Percentiles rank a stretch among this genome's conserved stretches.
phyloP scores from a whole-genome alignment of 2,113 vertebrate species.

The Marcusenius ussheri region DNA sequence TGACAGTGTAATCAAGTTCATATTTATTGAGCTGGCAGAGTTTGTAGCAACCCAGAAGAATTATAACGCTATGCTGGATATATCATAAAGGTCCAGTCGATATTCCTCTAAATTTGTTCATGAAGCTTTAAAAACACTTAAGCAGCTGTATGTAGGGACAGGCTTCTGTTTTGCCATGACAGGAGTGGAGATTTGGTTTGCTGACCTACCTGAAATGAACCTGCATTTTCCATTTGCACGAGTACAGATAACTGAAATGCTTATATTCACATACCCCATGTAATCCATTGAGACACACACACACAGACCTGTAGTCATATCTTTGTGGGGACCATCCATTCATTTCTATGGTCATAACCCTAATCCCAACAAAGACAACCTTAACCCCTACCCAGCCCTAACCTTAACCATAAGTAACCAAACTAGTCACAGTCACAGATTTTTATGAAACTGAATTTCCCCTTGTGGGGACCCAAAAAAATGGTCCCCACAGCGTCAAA shows the following conservation, averaged over 20 bases:
- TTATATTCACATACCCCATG: background rate
- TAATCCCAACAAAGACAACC: no score
- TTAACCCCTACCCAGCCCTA: no score
- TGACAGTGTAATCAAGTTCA: constrained; percentile 63
- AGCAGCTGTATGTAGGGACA: background rate
- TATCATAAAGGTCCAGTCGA: constrained; percentile 48
- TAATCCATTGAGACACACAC: background rate
- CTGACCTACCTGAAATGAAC: background rate
- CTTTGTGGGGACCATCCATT: background rate
- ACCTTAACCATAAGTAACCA: no score
- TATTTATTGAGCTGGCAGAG: constrained; percentile 57
- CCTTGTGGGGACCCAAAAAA: no score
- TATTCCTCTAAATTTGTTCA: constrained; percentile 52
- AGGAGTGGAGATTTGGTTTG: background rate
- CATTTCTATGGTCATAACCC: no score
- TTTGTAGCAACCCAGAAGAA: constrained; percentile 55
- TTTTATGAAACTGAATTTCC: no score
- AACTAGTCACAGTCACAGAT: no score
- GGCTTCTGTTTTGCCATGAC: background rate
- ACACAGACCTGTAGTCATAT: background rate
- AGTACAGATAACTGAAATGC: background rate
- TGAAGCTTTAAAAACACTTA: constrained; percentile 43
- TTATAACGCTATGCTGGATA: constrained; percentile 57
- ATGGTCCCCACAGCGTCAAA: no score
- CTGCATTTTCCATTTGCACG: background rate